Conservation (phyloP, 2,888 invertebrate genomes). For the Caenorhabditis zanzibari region DNA sequence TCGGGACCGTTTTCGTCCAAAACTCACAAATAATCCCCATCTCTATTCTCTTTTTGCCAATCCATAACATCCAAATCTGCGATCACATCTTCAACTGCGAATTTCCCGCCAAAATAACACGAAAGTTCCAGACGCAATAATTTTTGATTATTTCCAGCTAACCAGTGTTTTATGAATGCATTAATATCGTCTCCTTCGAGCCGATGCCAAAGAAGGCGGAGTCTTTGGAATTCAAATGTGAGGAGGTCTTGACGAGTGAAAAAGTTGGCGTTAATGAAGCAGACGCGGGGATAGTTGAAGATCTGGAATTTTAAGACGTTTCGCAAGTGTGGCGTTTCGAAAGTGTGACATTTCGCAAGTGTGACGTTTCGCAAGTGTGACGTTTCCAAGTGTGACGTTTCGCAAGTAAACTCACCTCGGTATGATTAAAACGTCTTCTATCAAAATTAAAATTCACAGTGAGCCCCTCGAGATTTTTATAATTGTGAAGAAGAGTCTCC, state of each 20-base stretch:
- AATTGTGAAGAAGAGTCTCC: not conserved
- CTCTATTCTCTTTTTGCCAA: not conserved
- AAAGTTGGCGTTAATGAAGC: not conserved
- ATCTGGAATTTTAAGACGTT: not conserved
- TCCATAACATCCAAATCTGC: not conserved
- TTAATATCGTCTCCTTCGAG: not conserved
- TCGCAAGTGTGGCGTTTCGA: too few relatives aligned
- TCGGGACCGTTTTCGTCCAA: not conserved
- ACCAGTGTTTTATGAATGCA: slow-evolving; percentile 1
- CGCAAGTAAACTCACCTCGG: not conserved
- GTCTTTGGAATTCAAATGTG: not conserved
- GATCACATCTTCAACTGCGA: not conserved
- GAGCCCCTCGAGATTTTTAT: not conserved
- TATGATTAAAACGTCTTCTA: not conserved
- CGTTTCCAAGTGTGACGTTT: too few relatives aligned
- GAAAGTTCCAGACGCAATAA: not conserved
- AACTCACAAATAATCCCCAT: slow-evolving; percentile 9
- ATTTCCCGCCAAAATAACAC: too few relatives aligned
- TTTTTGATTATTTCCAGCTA: not conserved
- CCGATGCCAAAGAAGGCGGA: not conserved
- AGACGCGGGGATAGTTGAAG: not conserved
- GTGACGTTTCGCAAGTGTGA: too few relatives aligned
- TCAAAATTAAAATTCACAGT: not conserved
- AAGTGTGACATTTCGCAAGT: too few relatives aligned
- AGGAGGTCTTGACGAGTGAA: not conserved